Conservation (phyloP, 2,113 vertebrate genomes). For the Centrocercus urophasianus region DNA sequence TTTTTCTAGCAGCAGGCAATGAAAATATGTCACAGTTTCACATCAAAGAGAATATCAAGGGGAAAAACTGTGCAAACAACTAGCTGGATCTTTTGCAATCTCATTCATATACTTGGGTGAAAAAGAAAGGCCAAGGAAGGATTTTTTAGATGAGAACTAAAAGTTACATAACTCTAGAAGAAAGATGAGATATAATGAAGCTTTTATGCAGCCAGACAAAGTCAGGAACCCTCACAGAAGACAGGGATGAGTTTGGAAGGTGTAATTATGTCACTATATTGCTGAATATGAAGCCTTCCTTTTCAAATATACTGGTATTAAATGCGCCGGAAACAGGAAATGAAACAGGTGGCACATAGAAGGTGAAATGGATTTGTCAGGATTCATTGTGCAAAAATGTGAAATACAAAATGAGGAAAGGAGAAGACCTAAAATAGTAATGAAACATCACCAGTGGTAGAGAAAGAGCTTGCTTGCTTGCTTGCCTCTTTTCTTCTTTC, state of each 20-base stretch:
- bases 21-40: constrained; percentile 1
- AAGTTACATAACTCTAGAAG: background rate
- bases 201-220: background rate
- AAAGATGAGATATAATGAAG: background rate
- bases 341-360: background rate
- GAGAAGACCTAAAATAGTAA: background rate
- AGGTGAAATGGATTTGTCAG: background rate
- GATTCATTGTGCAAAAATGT: background rate
- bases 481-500: background rate
- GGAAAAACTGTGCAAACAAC: background rate
- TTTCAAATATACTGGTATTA: background rate
- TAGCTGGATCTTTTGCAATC: constrained; percentile 3
- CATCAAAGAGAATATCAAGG: background rate
- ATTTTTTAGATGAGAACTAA: background rate
- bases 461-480: background rate
- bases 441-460: background rate
- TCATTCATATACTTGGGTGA: background rate
- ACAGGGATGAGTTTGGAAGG: background rate
- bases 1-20: background rate
- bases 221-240: background rate
- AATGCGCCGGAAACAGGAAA: background rate
- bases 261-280: background rate
- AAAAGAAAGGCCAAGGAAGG: background rate
- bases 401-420: background rate
- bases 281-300: background rate